Evolutionary conservation across 1,140 invertebrate genomes (phyloP).

Genomic region (Probaryconus sp.): DNA sequence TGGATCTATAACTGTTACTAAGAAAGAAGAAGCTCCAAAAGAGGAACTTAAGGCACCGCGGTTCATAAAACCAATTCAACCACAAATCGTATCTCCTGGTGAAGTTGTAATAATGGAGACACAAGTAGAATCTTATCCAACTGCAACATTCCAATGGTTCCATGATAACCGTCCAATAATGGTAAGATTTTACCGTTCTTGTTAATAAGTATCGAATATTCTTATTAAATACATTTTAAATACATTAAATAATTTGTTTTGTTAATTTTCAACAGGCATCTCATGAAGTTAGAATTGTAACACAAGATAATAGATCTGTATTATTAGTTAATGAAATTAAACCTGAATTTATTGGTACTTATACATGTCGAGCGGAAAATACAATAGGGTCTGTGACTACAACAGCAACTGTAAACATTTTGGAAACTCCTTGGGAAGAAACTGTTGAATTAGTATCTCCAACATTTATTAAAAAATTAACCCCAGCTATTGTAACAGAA

Average conservation of each 20-base stretch:
- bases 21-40: conserved; percentile 78
- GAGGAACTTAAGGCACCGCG: conserved; percentile 84
- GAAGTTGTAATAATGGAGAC: conserved; percentile 89
- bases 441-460: conserved; percentile 84
- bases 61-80: conserved; percentile 85
- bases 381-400: conserved; percentile 90
- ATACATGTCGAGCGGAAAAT: conserved; percentile 94
- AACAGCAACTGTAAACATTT: conserved; percentile 86
- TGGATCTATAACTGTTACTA: conserved; percentile 84
- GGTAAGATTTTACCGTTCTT: conserved; percentile 63
- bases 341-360: conserved; percentile 85
- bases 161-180: conserved; percentile 80
- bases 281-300: conserved; percentile 81
- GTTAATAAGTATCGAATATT: neutral
- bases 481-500: conserved; percentile 92
- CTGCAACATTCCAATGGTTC: conserved; percentile 92
- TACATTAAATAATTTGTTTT: conserved; percentile 5
- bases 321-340: conserved; percentile 88
- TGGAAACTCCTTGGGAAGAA: conserved; percentile 82
- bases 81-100: conserved; percentile 84
- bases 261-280: conserved; percentile 36
- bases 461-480: conserved; percentile 84
- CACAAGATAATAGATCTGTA: conserved; percentile 88
- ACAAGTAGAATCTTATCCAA: conserved; percentile 86
- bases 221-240: neutral